Conservation (phyloP, 2,113 vertebrate species). For the Crotophaga sulcirostris region DNA sequence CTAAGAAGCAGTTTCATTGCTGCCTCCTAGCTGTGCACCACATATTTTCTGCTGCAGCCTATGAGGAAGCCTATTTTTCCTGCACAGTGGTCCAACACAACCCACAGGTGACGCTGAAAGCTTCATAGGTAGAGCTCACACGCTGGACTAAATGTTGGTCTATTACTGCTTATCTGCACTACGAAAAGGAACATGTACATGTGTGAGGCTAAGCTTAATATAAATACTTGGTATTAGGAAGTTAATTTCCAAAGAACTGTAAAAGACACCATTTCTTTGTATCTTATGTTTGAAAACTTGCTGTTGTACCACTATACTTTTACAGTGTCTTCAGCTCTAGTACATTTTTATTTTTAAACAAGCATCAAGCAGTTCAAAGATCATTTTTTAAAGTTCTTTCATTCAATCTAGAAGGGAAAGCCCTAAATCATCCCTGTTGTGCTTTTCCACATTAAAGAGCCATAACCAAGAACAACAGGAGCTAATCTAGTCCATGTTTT, state of each 20-base stretch:
- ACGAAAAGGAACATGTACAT: background rate
- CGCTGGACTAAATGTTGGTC: background rate
- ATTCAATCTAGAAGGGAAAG: background rate
- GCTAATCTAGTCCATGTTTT: background rate
- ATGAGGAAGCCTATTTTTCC: background rate
- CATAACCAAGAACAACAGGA: conserved; percentile 34
- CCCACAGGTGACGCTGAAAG: background rate
- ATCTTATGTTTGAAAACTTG: background rate
- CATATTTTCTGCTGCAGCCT: background rate
- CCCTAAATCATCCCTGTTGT: background rate
- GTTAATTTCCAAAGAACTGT: background rate
- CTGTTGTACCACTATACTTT: background rate
- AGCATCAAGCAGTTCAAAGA: background rate
- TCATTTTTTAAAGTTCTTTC: background rate
- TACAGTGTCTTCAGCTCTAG: background rate
- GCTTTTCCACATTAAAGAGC: background rate
- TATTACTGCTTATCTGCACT: background rate
- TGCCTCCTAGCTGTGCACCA: background rate
- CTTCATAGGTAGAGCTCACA: background rate
- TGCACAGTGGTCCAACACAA: fast-evolving
- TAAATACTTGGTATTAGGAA: background rate
- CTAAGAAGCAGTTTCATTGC: background rate
- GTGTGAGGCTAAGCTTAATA: background rate
- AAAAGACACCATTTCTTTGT: background rate
- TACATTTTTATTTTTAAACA: background rate